Evolutionary conservation across 2,797 vertebrate species (phyloP).

Genomic region (Paramormyrops hopkinsi): DNA sequence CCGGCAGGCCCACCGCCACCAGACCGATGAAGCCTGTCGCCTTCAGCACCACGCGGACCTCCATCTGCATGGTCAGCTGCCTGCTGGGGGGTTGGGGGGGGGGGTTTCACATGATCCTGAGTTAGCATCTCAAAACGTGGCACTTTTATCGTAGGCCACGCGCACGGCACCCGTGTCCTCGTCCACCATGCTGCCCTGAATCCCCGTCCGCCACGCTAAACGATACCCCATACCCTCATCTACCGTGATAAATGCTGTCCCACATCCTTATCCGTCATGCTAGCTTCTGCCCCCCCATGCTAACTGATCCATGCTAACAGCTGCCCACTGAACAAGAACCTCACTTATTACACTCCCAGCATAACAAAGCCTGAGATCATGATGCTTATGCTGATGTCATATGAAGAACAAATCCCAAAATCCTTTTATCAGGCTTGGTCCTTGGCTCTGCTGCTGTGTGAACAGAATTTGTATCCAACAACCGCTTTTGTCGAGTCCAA

Average conservation of each 20-base stretch:
- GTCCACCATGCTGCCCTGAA: not conserved
- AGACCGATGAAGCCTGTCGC: conserved; percentile 36
- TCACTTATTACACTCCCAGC: not conserved
- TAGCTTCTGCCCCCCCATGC: not conserved
- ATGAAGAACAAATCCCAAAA: not conserved
- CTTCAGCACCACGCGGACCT: conserved; percentile 34
- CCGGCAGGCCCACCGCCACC: conserved; percentile 37
- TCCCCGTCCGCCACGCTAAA: not conserved
- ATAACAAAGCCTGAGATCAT: not conserved
- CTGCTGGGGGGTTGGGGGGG: not conserved
- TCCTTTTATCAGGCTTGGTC: not conserved
- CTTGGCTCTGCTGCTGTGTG: not conserved
- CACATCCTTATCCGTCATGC: not conserved
- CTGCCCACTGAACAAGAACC: not conserved
- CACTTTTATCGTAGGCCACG: not conserved
- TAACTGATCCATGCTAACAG: not conserved
- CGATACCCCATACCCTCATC: not conserved
- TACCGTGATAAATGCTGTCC: not conserved
- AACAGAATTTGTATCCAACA: conserved; percentile 6
- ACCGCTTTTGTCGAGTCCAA: not conserved
- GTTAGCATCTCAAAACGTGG: not conserved
- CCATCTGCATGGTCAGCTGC: conserved; percentile 23
- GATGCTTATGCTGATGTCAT: not conserved
- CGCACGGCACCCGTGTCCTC: not conserved
- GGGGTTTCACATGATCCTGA: not conserved